Percentiles rank a stretch among this genome's conserved stretches.
Conservation (phyloP, 2,888 invertebrate genomes). For the Metopia argyrocephala region DNA sequence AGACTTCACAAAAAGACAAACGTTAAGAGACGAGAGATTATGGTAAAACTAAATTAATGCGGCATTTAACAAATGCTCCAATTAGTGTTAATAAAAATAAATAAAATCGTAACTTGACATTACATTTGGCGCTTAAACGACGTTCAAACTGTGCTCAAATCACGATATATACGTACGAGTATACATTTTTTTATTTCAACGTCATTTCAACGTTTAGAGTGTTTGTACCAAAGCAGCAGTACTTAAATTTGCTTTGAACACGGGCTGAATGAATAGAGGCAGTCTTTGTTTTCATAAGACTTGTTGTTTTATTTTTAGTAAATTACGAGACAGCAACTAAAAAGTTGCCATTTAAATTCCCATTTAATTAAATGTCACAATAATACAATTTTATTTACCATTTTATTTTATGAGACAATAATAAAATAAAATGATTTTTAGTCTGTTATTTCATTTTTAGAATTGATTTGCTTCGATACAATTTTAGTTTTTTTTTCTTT, state of each 20-base stretch:
- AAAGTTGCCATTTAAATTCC: constrained; percentile 28
- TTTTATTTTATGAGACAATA: constrained; percentile 14
- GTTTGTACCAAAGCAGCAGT: not conserved
- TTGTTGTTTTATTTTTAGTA: not conserved
- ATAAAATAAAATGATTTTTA: not conserved
- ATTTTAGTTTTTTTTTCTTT: not conserved
- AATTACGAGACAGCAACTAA: not conserved
- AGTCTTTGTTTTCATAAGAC: not conserved
- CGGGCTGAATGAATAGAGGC: constrained; percentile 16
- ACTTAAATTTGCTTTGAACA: constrained; percentile 46
- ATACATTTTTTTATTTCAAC: too few relatives aligned
- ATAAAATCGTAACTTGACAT: constrained; percentile 63
- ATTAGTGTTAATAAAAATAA: constrained; percentile 67
- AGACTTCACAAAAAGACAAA: not conserved
- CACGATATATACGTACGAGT: constrained; percentile 47
- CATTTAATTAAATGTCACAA: constrained; percentile 49
- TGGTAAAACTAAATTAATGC: constrained; percentile 50
- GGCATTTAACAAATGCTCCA: constrained; percentile 66
- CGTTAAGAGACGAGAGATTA: not conserved
- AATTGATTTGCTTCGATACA: constrained; percentile 30
- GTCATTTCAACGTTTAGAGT: not conserved
- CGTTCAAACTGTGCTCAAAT: constrained; percentile 13
- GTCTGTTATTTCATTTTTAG: not conserved
- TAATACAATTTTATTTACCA: constrained; percentile 44
- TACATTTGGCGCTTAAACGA: constrained; percentile 60